phyloP scores from a whole-genome alignment of 2,797 vertebrate genomes.

The Helarctos malayanus region DNA sequence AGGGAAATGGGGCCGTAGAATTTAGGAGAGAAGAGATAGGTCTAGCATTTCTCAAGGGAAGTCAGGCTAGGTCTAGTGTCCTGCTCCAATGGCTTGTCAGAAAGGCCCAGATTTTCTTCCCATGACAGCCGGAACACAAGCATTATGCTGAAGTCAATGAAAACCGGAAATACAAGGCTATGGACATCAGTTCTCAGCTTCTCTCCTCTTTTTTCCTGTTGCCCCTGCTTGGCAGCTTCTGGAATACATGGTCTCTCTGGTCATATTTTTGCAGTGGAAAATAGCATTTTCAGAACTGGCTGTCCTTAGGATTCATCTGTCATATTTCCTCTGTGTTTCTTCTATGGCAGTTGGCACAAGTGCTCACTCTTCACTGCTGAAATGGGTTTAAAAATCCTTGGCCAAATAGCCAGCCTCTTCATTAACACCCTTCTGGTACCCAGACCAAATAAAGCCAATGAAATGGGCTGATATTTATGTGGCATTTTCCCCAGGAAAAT shows the following conservation, averaged over 20 bases:
- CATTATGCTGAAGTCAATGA: neutral
- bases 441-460: neutral
- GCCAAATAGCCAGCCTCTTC: neutral
- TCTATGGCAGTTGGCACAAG: neutral
- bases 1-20: neutral
- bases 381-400: neutral
- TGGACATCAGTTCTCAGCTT: neutral
- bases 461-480: neutral
- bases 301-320: neutral
- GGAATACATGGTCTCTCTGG: neutral
- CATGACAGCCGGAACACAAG: neutral
- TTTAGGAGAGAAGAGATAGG: neutral
- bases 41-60: neutral
- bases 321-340: neutral
- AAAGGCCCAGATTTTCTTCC: neutral
- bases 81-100: neutral
- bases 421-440: neutral
- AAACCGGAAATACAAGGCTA: neutral
- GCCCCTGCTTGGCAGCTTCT: neutral
- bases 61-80: neutral
- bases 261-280: neutral
- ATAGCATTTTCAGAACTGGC: conserved; percentile 27
- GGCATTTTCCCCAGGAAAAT: neutral
- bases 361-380: conserved; percentile 1
- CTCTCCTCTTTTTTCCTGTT: neutral